Evolutionary conservation across 1,140 invertebrate species (phyloP).

Genomic region (Zeugodacus cucurbitae): DNA sequence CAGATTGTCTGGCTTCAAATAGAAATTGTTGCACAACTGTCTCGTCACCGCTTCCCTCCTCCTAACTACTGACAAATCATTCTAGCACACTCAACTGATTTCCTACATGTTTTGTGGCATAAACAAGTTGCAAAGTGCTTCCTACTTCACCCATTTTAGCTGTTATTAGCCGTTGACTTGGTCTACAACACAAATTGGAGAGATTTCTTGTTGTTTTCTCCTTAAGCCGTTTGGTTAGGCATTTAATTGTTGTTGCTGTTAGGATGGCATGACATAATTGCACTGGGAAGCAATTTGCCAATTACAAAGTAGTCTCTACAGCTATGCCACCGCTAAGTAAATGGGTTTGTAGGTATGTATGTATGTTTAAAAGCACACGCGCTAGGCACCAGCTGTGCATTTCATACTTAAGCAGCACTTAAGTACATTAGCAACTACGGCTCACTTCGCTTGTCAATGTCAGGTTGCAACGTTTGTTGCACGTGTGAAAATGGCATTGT

Average conservation of each 20-base stretch:
- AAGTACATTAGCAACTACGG: neutral
- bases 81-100: neutral
- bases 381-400: neutral
- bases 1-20: neutral
- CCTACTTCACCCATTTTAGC: constrained; percentile 24
- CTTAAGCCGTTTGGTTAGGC: neutral
- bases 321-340: neutral
- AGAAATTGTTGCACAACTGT: neutral
- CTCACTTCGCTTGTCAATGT: neutral
- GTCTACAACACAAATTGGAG: neutral
- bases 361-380: neutral
- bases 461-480: neutral
- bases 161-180: neutral
- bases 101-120: neutral
- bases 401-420: neutral
- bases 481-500: constrained; percentile 16
- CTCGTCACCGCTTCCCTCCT: neutral
- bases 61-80: neutral
- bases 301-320: neutral
- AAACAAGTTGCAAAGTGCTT: constrained; percentile 35
- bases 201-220: neutral
- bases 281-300: constrained; percentile 32
- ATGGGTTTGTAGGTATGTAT: neutral
- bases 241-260: neutral
- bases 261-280: constrained; percentile 5